Evolutionary conservation across 2,888 invertebrate species (phyloP).

Genomic region (Creontiades dilutus): DNA sequence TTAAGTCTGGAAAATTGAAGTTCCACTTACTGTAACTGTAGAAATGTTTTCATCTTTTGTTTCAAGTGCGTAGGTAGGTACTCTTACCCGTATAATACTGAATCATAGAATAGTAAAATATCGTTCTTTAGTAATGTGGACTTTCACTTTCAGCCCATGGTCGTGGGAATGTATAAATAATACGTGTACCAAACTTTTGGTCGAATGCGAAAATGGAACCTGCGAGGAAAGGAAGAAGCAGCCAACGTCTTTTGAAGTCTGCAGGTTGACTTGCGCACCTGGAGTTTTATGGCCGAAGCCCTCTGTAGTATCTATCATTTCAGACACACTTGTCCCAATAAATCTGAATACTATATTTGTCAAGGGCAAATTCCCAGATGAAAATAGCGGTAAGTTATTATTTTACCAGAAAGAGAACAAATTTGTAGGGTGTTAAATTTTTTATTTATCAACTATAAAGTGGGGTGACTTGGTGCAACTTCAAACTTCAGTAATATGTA

Average conservation of each 20-base stretch:
- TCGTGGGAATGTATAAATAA: slow-evolving; percentile 46
- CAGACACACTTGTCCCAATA: slow-evolving; percentile 27
- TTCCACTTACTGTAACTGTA: no score
- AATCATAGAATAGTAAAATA: no score
- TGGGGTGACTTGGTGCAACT: no score
- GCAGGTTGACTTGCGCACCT: slow-evolving; percentile 51
- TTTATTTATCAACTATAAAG: no score
- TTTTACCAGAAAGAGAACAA: no score
- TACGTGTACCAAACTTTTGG: slow-evolving; percentile 41
- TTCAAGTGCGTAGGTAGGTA: no score
- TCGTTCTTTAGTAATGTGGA: no score
- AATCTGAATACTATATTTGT: slow-evolving; percentile 56
- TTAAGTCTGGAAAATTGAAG: no score
- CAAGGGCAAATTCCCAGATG: slow-evolving; percentile 51
- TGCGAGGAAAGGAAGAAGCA: not conserved
- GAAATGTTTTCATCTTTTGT: no score
- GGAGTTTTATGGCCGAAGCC: slow-evolving; percentile 65
- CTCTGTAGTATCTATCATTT: slow-evolving; percentile 28
- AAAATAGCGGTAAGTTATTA: slow-evolving; percentile 35
- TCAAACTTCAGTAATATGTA: no score
- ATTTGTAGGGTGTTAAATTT: no score
- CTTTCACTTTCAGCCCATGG: slow-evolving; percentile 60
- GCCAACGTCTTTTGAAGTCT: slow-evolving; percentile 53
- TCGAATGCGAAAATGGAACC: not conserved
- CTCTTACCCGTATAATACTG: no score